A percentile compares a stretch with the other conserved stretches of the same genome.
Conservation (phyloP, 2,888 invertebrate species). For the Campaea margaritaria region DNA sequence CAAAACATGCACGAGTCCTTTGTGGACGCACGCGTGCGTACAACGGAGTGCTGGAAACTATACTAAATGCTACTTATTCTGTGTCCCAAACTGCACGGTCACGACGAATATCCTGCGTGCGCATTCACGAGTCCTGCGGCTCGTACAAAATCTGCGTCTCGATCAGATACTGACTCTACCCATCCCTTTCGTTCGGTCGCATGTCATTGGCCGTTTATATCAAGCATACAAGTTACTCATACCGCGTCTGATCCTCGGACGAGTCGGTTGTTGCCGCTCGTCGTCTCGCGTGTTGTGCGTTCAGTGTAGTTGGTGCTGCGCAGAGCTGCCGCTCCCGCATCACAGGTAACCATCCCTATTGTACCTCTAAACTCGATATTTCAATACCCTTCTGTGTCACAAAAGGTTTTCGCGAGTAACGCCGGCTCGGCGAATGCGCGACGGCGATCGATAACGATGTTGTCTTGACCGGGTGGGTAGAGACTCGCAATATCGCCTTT, state of each 20-base stretch:
- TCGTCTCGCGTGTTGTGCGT: slow-evolving; percentile 74
- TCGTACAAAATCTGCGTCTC: slow-evolving; percentile 52
- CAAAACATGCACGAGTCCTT: slow-evolving; percentile 24
- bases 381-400: slow-evolving; percentile 61
- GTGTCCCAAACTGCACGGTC: slow-evolving; percentile 22
- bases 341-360: slow-evolving; percentile 65
- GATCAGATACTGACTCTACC: slow-evolving; percentile 40
- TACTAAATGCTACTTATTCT: slow-evolving; percentile 19
- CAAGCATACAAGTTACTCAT: slow-evolving; percentile 65
- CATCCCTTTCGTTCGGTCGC: slow-evolving; percentile 59
- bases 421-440: slow-evolving; percentile 67
- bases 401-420: slow-evolving; percentile 54
- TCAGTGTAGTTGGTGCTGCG: slow-evolving; percentile 72
- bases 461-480: slow-evolving; percentile 64
- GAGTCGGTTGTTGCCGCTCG: slow-evolving; percentile 76
- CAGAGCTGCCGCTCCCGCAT: slow-evolving; percentile 58
- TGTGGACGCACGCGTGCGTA: slow-evolving; percentile 34
- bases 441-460: slow-evolving; percentile 81
- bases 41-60: slow-evolving; percentile 5
- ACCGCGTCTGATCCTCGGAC: slow-evolving; percentile 74
- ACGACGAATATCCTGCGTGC: slow-evolving; percentile 69
- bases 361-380: slow-evolving; percentile 29
- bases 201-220: slow-evolving; percentile 77
- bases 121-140: slow-evolving; percentile 64
- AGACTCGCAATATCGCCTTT: slow-evolving; percentile 57